Percentiles rank a stretch among this genome's conserved stretches.
Conservation (phyloP, 2,888 invertebrate genomes). For the Chesias legatella region DNA sequence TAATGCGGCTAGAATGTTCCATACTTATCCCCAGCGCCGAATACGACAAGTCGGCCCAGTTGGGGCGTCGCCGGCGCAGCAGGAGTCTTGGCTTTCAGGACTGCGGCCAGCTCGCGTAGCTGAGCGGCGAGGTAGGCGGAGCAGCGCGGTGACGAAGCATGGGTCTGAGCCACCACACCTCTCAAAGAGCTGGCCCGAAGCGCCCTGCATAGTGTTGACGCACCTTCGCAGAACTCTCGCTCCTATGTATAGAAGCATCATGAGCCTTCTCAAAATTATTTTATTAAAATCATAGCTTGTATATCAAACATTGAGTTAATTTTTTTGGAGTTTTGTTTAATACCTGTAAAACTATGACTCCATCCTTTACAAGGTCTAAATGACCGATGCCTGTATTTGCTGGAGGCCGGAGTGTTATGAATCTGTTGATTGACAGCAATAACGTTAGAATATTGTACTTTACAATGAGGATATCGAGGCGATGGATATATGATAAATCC, state of each 20-base stretch:
- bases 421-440: constrained; percentile 47
- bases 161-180: constrained; percentile 89
- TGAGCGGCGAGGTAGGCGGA: constrained; percentile 88
- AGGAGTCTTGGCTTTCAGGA: constrained; percentile 53
- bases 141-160: constrained; percentile 88
- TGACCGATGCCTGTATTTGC: constrained; percentile 54
- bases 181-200: constrained; percentile 83
- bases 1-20: constrained; percentile 11
- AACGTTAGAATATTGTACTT: too few relatives aligned
- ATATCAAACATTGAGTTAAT: too few relatives aligned
- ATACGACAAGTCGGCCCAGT: constrained; percentile 67
- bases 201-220: constrained; percentile 86
- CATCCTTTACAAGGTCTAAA: constrained; percentile 62
- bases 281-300: too few relatives aligned
- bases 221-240: constrained; percentile 89
- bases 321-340: too few relatives aligned
- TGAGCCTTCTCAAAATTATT: too few relatives aligned
- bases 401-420: constrained; percentile 73
- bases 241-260: constrained; percentile 73
- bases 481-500: too few relatives aligned
- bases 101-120: constrained; percentile 62
- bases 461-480: too few relatives aligned
- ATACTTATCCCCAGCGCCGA: constrained; percentile 75
- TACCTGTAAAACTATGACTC: constrained; percentile 73
- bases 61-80: constrained; percentile 62